Evolutionary conservation across 2,113 vertebrate genomes (phyloP).

Genomic region (Semicossyphus pulcher): DNA sequence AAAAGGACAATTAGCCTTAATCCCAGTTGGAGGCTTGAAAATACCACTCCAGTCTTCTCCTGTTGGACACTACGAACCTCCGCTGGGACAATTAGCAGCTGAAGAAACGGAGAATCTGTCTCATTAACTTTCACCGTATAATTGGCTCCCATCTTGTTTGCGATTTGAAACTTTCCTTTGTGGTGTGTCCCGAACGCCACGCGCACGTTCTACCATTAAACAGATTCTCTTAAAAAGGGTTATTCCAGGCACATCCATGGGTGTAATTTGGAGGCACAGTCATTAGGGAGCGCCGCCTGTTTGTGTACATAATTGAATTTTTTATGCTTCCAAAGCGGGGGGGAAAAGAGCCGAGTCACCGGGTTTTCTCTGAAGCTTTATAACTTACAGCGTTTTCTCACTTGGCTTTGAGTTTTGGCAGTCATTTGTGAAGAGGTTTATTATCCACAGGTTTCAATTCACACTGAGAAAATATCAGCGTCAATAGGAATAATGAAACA

Average conservation of each 20-base stretch:
- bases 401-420: background rate
- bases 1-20: background rate
- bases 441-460: background rate
- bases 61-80: conserved; percentile 12
- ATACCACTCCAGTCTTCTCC: background rate
- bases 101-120: conserved; percentile 33
- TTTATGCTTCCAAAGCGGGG: conserved; percentile 11
- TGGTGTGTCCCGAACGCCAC: background rate
- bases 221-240: conserved; percentile 26
- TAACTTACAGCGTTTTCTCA: background rate
- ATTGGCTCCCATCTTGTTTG: conserved; percentile 56
- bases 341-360: background rate
- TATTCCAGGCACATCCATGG: conserved; percentile 28
- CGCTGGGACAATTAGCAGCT: conserved; percentile 44
- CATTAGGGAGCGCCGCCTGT: conserved; percentile 38
- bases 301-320: conserved; percentile 45
- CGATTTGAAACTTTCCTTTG: conserved; percentile 44
- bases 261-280: conserved; percentile 15
- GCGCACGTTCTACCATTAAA: conserved; percentile 5
- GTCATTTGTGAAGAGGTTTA: background rate
- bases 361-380: conserved; percentile 1
- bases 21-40: conserved; percentile 31
- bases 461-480: too few relatives aligned
- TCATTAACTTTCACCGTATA: conserved; percentile 57
- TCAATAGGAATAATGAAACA: background rate